phyloP scores from a whole-genome alignment of 2,888 invertebrate genomes.

The Scaptomyza polygonia region DNA sequence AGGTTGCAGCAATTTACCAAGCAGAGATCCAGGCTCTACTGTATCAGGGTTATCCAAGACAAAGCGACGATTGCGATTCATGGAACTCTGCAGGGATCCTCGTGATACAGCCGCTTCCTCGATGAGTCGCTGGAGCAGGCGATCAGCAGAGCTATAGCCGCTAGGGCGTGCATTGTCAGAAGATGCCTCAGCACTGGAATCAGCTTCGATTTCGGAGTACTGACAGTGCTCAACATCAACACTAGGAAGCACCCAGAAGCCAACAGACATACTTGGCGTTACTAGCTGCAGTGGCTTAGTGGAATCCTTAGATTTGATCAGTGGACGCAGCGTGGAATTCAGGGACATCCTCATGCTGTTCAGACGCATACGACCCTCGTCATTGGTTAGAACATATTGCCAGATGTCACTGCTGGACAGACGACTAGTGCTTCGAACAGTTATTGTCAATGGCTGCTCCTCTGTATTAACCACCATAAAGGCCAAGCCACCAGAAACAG shows the following conservation, averaged over 20 bases:
- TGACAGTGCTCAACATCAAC: constrained; percentile 87
- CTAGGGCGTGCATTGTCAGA: constrained; percentile 55
- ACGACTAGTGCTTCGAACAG: constrained; percentile 85
- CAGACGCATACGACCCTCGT: constrained; percentile 85
- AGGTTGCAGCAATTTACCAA: constrained; percentile 56
- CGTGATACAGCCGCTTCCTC: constrained; percentile 77
- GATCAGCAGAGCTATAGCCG: constrained; percentile 77
- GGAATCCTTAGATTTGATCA: constrained; percentile 85
- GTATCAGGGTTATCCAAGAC: constrained; percentile 64
- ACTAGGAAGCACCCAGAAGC: constrained; percentile 90
- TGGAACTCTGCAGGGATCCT: constrained; percentile 56
- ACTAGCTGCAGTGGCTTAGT: constrained; percentile 86
- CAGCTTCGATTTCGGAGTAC: constrained; percentile 76
- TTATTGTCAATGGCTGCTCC: constrained; percentile 86
- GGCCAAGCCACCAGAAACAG: constrained; percentile 89
- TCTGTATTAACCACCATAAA: constrained; percentile 89
- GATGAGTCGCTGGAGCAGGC: constrained; percentile 79
- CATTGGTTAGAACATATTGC: constrained; percentile 86
- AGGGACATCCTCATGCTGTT: constrained; percentile 87
- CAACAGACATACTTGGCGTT: constrained; percentile 88
- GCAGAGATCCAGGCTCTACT: constrained; percentile 23
- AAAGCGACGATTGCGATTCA: constrained; percentile 72
- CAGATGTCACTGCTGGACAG: constrained; percentile 86
- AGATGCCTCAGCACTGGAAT: constrained; percentile 48
- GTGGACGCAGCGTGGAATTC: constrained; percentile 86